Evolutionary conservation across 2,888 invertebrate species (phyloP).

Genomic region (Cephus pulcher): DNA sequence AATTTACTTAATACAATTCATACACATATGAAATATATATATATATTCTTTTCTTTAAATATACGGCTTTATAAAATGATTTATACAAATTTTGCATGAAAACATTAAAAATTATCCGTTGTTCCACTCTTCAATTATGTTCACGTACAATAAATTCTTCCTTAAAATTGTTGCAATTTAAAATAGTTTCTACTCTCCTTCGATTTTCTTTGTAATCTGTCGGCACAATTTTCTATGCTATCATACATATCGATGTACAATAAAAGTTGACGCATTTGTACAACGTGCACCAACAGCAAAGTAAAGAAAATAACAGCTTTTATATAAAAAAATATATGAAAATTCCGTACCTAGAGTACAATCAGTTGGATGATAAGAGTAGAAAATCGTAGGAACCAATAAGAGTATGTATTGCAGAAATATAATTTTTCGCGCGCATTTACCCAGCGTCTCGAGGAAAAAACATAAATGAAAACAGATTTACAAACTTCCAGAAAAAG

Average conservation of each 20-base stretch:
- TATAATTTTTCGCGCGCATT: neutral
- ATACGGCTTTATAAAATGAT: slow-evolving; percentile 7
- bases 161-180: neutral
- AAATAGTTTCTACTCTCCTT: neutral
- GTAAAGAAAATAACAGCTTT: neutral
- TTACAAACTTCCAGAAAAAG: neutral
- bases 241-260: too few relatives aligned
- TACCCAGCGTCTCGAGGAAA: neutral
- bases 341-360: neutral
- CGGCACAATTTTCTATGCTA: too few relatives aligned
- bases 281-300: too few relatives aligned
- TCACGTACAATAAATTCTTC: neutral
- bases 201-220: neutral
- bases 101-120: neutral
- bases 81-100: neutral
- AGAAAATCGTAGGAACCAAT: neutral
- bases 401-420: neutral
- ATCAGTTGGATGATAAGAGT: neutral
- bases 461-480: neutral
- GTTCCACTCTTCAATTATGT: neutral
- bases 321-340: neutral
- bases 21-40: slow-evolving; percentile 1
- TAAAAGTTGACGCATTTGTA: too few relatives aligned
- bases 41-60: slow-evolving; percentile 11
- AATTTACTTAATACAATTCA: slow-evolving; percentile 20